Percentiles rank a stretch among this genome's conserved stretches.
These are phyloP conservation scores for Nemotelus nigrinus DNA, from an alignment of 2,888 invertebrate species.

Conservation along the genomic window DNA sequence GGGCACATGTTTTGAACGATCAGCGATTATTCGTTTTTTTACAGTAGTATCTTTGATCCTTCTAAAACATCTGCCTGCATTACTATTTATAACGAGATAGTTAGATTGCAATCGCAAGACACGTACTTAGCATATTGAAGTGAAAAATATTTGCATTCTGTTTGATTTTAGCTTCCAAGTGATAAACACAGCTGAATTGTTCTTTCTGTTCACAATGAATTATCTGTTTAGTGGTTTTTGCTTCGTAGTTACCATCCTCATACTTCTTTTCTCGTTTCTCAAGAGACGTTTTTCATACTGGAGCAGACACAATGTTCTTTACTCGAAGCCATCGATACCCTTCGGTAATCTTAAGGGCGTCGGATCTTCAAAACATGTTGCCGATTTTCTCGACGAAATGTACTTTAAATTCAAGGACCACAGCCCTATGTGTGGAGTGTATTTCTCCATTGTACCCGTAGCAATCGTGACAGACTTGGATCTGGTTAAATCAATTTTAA, in stretches of 20 bases:
- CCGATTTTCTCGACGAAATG: constrained; percentile 37
- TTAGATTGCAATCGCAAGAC: no score
- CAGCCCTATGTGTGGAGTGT: constrained; percentile 48
- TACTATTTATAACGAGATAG: no score
- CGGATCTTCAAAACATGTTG: constrained; percentile 39
- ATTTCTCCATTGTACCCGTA: constrained; percentile 48
- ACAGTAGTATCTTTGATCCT: no score
- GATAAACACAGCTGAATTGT: no score
- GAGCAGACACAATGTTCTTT: constrained; percentile 37
- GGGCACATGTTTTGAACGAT: no score
- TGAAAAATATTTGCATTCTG: no score
- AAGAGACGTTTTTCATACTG: constrained; percentile 4
- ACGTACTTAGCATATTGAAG: no score
- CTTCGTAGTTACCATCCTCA: neutral
- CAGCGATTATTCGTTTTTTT: no score
- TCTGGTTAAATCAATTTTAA: constrained; percentile 56
- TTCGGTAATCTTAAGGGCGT: constrained; percentile 54
- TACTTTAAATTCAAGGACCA: constrained; percentile 44
- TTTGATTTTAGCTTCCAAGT: no score
- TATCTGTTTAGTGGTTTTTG: no score
- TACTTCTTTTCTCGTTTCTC: neutral
- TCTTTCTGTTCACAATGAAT: no score
- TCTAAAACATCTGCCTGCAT: no score
- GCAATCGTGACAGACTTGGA: constrained; percentile 54
- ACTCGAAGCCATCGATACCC: constrained; percentile 54